Base-by-base conservation (phyloP, 2,113 vertebrate genomes). In the Bubo blakistoni region DNA sequence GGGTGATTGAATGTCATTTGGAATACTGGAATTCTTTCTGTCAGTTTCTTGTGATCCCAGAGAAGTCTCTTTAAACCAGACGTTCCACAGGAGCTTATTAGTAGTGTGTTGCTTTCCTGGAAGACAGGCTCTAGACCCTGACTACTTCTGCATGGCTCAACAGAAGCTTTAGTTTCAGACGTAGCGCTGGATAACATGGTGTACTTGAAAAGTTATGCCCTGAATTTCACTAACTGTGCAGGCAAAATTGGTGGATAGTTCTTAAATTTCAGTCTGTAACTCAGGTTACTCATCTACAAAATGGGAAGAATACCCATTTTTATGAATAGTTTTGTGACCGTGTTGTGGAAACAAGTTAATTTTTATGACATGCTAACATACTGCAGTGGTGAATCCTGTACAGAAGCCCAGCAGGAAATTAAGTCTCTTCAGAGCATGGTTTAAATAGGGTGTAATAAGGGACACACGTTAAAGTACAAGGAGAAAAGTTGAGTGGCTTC, bases 1-100 rank as follows among this genome's bases (percentile, higher is more conserved):
- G 52, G 51, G 46, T 87, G 77, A 85, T 36, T 63, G 84, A 85
- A 30, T 92, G 77, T 81, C 81, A 69, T 81, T 94, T 76, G 66
- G 46, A 90, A 77, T 93, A 85, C 66, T 73, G 78, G 40, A 82
- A 42, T 93, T 90, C 40, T 57, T 84, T 81, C 42, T 40, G 32
- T 78, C 66, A 66, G 44, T 85, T 91, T 86, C 44, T 47, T 81
- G 40, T 76, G 77, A 69, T 87, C n/a, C 27, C 34, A 44, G 46
- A 14, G 78, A 59, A 81, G 69, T 87, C 47, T 82, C 19, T 84
- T 94, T 84, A 87, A 91, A 81, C 14, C 47, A 79, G 57, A 46
- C 66, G 90, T 94, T 52, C 54, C 47, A 15, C n/a, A 65, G 59
- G 80, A 78, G 22, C 29, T 66, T 65, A 8, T 73, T 91, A 86